Conservation (phyloP, 2,797 vertebrate genomes). For the Telmatherina bonti region DNA sequence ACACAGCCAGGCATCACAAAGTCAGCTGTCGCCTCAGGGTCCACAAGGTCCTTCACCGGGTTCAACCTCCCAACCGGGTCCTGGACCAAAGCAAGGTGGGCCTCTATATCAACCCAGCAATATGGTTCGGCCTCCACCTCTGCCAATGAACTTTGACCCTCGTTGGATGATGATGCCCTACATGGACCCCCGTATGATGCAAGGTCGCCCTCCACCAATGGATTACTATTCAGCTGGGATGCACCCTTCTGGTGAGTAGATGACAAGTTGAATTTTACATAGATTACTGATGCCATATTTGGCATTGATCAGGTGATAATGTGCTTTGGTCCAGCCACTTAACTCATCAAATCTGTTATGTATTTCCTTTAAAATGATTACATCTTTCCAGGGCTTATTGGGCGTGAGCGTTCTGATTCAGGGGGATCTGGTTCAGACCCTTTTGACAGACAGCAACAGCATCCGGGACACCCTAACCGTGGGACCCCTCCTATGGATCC, state of each 20-base stretch:
- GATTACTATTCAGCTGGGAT: conserved; percentile 91
- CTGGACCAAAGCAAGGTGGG: conserved; percentile 82
- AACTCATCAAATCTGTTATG: background rate
- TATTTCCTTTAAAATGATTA: conserved; percentile 3
- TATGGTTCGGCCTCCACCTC: conserved; percentile 88
- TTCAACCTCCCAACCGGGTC: conserved; percentile 76
- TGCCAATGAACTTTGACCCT: conserved; percentile 93
- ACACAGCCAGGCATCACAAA: conserved; percentile 83
- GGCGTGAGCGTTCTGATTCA: conserved; percentile 92
- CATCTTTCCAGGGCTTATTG: conserved; percentile 84
- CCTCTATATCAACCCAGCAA: conserved; percentile 87
- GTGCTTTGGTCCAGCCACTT: background rate
- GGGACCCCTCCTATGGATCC: conserved; percentile 93
- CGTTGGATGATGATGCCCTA: conserved; percentile 97
- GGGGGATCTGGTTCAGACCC: conserved; percentile 92
- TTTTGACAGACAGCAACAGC: conserved; percentile 88
- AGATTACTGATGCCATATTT: background rate
- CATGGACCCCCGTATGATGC: conserved; percentile 94
- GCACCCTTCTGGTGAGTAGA: conserved; percentile 88
- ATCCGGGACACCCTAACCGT: conserved; percentile 83
- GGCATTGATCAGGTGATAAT: background rate
- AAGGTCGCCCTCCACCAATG: conserved; percentile 90
- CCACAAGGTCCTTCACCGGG: conserved; percentile 81
- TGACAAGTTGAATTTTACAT: background rate
- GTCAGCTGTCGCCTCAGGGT: conserved; percentile 77